These are phyloP conservation scores for Centruroides sculpturatus DNA, from an alignment of 1,140 invertebrate genomes.

Conservation along the genomic window DNA sequence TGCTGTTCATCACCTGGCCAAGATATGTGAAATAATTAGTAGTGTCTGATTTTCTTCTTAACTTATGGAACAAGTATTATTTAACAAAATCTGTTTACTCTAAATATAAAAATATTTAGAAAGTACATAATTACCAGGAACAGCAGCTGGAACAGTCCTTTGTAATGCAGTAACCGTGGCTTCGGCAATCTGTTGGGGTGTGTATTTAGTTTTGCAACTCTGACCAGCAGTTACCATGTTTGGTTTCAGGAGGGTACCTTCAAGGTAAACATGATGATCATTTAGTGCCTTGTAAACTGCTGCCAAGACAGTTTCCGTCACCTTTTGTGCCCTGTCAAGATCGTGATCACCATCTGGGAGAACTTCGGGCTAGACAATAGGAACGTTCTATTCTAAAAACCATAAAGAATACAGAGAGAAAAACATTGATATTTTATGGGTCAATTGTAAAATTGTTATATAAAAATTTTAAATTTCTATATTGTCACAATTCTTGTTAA, in stretches of 20 bases:
- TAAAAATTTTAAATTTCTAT: not conserved
- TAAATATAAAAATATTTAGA: too few species aligned
- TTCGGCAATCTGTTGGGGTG: slow-evolving; percentile 51
- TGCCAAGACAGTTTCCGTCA: slow-evolving; percentile 89
- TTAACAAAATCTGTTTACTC: too few species aligned
- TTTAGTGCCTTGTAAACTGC: slow-evolving; percentile 92
- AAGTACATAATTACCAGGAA: slow-evolving; percentile 36
- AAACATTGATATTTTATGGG: not conserved
- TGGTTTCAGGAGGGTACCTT: slow-evolving; percentile 94
- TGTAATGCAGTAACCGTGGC: slow-evolving; percentile 83
- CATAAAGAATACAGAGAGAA: not conserved
- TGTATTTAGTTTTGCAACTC: slow-evolving; percentile 45
- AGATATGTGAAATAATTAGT: too few species aligned
- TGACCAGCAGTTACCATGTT: slow-evolving; percentile 95
- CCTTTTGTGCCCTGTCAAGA: slow-evolving; percentile 78
- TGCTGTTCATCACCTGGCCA: too few species aligned
- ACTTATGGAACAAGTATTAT: too few species aligned
- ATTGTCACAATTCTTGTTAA: not conserved
- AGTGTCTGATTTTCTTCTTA: too few species aligned
- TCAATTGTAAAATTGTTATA: not conserved
- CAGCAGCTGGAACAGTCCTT: slow-evolving; percentile 79
- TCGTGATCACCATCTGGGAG: slow-evolving; percentile 83
- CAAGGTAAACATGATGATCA: slow-evolving; percentile 94
- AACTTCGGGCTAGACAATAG: slow-evolving; percentile 92
- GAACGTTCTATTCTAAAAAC: slow-evolving; percentile 46